A percentile compares a stretch with the other conserved stretches of the same genome.
These are phyloP conservation scores for Piscicola geometra DNA, from an alignment of 2,888 invertebrate species.

Conservation along the genomic window DNA sequence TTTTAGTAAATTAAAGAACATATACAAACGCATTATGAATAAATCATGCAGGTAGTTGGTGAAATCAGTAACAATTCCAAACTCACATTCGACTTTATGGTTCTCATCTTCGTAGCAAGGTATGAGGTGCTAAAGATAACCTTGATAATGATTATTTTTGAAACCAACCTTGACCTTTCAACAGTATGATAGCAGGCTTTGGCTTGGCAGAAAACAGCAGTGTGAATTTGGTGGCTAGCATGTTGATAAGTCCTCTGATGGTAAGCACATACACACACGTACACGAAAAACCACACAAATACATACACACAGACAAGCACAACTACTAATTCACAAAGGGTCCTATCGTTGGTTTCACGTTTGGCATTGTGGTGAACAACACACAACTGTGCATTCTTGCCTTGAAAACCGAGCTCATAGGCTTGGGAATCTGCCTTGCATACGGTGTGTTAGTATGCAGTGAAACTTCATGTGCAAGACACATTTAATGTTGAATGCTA, in stretches of 20 bases:
- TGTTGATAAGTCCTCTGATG: conserved; percentile 77
- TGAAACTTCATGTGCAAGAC: too few relatives aligned
- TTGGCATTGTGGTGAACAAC: conserved; percentile 69
- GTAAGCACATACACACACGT: too few relatives aligned
- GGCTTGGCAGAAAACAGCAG: conserved; percentile 72
- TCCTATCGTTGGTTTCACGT: conserved; percentile 72
- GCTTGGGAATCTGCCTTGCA: conserved; percentile 65
- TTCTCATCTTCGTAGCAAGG: conserved; percentile 69
- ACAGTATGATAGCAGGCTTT: conserved; percentile 69
- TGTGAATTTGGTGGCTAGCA: conserved; percentile 71
- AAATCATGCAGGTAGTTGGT: conserved; percentile 66
- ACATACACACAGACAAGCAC: too few relatives aligned
- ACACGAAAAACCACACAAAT: too few relatives aligned
- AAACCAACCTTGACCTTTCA: too few relatives aligned
- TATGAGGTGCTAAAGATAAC: too few relatives aligned
- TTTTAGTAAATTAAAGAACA: too few relatives aligned
- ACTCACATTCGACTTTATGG: conserved; percentile 72
- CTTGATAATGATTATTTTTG: too few relatives aligned
- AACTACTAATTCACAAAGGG: conserved; percentile 62
- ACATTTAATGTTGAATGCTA: too few relatives aligned
- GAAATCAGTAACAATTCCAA: conserved; percentile 66
- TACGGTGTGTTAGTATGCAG: too few relatives aligned
- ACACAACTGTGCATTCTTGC: conserved; percentile 64
- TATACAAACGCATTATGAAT: too few relatives aligned
- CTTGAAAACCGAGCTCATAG: conserved; percentile 66